Percentiles rank a stretch among this genome's conserved stretches.
Evolutionary conservation across 2,113 vertebrate genomes (phyloP).

Genomic region (Leiothrix lutea): DNA sequence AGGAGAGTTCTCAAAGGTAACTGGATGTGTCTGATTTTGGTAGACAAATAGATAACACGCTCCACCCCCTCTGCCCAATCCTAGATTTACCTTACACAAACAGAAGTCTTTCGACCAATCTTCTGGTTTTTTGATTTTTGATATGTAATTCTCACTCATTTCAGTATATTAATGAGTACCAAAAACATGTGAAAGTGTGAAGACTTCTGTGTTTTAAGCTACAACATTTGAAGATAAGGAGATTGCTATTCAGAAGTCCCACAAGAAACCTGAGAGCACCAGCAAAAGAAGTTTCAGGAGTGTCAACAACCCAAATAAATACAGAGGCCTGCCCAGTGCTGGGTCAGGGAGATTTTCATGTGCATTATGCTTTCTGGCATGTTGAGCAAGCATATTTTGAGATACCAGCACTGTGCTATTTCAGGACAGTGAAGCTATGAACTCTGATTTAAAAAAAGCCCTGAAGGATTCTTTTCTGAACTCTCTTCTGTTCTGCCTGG

Average conservation of each 20-base stretch:
- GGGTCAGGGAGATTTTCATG: background rate
- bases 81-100: background rate
- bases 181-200: background rate
- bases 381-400: slow-evolving; percentile 25
- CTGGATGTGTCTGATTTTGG: background rate
- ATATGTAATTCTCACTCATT: background rate
- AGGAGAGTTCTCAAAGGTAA: background rate
- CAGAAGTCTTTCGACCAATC: background rate
- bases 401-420: background rate
- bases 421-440: background rate
- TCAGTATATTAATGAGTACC: background rate
- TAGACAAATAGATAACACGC: background rate
- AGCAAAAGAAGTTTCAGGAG: slow-evolving; percentile 17
- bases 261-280: background rate
- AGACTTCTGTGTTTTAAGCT: background rate
- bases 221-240: background rate
- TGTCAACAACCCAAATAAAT: background rate
- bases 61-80: background rate
- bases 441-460: background rate
- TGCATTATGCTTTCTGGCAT: background rate
- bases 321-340: background rate
- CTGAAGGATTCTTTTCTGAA: background rate
- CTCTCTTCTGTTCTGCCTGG: background rate
- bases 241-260: background rate
- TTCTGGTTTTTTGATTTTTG: background rate